Evolutionary conservation across 1,140 invertebrate species (phyloP), one percentile per base, ranked within the genome.

Genomic region (Zaprionus ornatus): DNA sequence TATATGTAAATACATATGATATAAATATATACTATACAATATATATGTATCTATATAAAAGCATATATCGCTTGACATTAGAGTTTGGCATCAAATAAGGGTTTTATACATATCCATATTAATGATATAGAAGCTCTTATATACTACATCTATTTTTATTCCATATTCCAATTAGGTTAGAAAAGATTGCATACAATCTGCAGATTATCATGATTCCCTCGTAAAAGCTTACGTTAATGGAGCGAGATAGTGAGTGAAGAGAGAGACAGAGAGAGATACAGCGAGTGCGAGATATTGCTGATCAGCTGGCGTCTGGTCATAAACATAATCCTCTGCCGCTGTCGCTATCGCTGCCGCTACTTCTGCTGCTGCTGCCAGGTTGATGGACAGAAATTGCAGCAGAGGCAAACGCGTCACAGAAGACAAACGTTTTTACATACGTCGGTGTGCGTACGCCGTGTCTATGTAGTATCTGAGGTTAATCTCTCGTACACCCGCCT

Each of bases 311-410:
- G 37, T 35, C 13, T 65, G 42, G 79, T 45, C 75, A 82, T 86
- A 85, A 86, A 86, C 79, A 76, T 86, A 85, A 86, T 86, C 79
- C 79, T 32, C 52, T 37, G 66, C n/a, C n/a, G 40, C 40, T 45
- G 40, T 9, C n/a, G 40, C 40, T 45, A 10, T 45, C n/a, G 6
- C 70, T 61, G 74, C 40, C 55, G 65, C 42, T 25, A 42, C 17
- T 48, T 17, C 70, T 65, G 74, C 52, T 62, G 66, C 45, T 27
- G 45, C 19, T 50, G 45, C 21, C 45, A 50, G 45, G 61, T 76
- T 60, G 65, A 23, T 57, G 29, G 63, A 59, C 45, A 62, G 74
- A 35, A 67, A 45, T 29, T 68, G 65, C 80, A 79, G 69, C 59
- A 77, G 56, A 67, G 78, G 62, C 48, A 76, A 76, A 56, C 60